These are phyloP conservation scores for Lepidotrigona ventralis DNA, from an alignment of 1,140 invertebrate species.

Conservation along the genomic window DNA sequence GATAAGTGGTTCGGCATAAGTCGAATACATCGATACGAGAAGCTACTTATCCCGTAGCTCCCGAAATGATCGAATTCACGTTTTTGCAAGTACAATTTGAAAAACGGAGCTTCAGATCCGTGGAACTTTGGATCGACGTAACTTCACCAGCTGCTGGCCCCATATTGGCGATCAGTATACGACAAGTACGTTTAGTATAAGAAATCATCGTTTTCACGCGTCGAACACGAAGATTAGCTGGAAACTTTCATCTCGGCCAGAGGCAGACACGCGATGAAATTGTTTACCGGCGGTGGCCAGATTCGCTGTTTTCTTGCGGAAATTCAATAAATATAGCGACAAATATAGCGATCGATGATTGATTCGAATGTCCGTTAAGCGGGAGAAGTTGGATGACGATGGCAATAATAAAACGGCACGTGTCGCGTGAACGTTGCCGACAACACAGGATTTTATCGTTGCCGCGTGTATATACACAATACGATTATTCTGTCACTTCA, in stretches of 20 bases:
- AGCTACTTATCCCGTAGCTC: too few species aligned
- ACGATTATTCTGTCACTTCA: conserved; percentile 47
- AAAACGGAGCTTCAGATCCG: too few species aligned
- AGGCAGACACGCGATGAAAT: neutral
- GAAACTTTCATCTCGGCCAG: neutral
- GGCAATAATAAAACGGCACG: conserved; percentile 16
- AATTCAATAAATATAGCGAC: too few species aligned
- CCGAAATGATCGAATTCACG: too few species aligned
- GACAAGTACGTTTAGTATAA: too few species aligned
- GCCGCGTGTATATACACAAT: conserved; percentile 20
- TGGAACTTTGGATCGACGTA: too few species aligned
- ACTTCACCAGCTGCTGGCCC: too few species aligned
- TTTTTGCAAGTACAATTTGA: too few species aligned
- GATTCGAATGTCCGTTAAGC: conserved; percentile 16
- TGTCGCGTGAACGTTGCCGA: neutral
- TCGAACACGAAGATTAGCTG: too few species aligned
- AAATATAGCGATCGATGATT: conserved; percentile 26
- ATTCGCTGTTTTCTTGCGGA: neutral
- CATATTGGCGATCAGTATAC: too few species aligned
- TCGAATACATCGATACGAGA: too few species aligned
- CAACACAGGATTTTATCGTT: conserved; percentile 33
- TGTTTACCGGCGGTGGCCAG: neutral
- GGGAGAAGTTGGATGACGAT: neutral
- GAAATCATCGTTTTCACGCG: too few species aligned
- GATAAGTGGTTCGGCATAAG: conserved; percentile 6